Percentiles rank a stretch among this genome's conserved stretches.
Conservation (phyloP, 1,140 invertebrate genomes). For the Caerostris extrusa region DNA sequence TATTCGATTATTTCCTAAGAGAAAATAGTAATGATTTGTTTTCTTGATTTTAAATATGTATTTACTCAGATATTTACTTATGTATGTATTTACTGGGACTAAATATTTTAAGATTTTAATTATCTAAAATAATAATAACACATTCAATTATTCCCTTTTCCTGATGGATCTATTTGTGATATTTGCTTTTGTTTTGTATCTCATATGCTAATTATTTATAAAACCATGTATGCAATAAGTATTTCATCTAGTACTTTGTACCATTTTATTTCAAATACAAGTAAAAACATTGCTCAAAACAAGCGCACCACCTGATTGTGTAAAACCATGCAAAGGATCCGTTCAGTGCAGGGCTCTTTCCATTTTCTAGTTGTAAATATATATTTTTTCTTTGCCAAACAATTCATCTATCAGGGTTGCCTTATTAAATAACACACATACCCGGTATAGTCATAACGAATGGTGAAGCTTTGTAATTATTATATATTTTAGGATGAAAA, state of each 20-base stretch:
- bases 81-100: too few relatives aligned
- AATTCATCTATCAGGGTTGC: slow-evolving; percentile 5
- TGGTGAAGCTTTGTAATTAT: not conserved
- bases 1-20: too few relatives aligned
- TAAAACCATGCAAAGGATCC: slow-evolving; percentile 55
- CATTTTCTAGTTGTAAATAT: slow-evolving; percentile 67
- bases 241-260: not conserved
- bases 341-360: slow-evolving; percentile 66
- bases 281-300: slow-evolving; percentile 58
- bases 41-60: too few relatives aligned
- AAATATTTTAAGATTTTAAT: too few relatives aligned
- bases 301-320: slow-evolving; percentile 62
- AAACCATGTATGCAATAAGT: slow-evolving; percentile 5
- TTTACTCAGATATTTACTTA: too few relatives aligned
- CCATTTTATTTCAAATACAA: slow-evolving; percentile 24
- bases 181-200: slow-evolving; percentile 14
- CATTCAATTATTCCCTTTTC: not conserved
- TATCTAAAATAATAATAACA: too few relatives aligned
- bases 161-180: slow-evolving; percentile 20
- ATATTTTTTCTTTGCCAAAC: slow-evolving; percentile 41
- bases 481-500: too few relatives aligned
- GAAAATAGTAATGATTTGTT: too few relatives aligned
- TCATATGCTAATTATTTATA: slow-evolving; percentile 22
- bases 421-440: slow-evolving; percentile 11
- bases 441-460: not conserved